Base-by-base conservation (phyloP, 2,113 vertebrate species). In the Zonotrichia leucophrys region DNA sequence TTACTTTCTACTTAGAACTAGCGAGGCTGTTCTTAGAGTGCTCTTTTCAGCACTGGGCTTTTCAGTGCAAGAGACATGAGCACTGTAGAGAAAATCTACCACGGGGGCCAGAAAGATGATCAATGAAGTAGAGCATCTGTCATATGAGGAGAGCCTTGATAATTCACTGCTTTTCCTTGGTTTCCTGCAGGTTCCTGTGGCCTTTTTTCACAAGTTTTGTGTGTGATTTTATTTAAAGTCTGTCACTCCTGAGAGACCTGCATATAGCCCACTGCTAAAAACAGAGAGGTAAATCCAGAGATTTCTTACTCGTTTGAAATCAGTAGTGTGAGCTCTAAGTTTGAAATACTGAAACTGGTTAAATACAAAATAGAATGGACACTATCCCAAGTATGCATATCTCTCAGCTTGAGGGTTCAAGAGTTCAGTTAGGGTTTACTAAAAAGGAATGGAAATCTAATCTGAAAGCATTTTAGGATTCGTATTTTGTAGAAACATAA, bases 71-170 rank as follows among this genome's bases (percentile, higher is more conserved):
- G n/a, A 58, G 31, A 39, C 5, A 23, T 1, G 4, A 24, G 41
- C 22, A 37, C 16, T 21, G 4, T 11, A 28, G 12, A 52, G 11
- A 0, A 0, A 59, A 33, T 67, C 37, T 35, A 85, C 5, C 24
- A 12, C 10, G 53, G 24, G 19, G 9, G 6, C 12, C 44, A 76
- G 20, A 52, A 72, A 41, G 15, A n/a, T n/a, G 24, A 31, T 50
- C 79, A 67, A 41, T 0, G 0, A 47, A 56, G 15, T n/a, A 12
- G 20, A 90, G 4, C 15, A 46, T 58, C 14, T 77, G 17, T 20
- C 28, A 19, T 15, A 24, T 0, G 0, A 8, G 39, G 7, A 63
- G 31, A 49, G 4, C 4, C 33, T 55, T 55, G 7, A 47, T 4
- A 78, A 31, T 66, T 41, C 60, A 24, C 8, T 49, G 33, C 30